Evolutionary conservation across 2,888 invertebrate species (phyloP).

Genomic region (Apoderus coryli): DNA sequence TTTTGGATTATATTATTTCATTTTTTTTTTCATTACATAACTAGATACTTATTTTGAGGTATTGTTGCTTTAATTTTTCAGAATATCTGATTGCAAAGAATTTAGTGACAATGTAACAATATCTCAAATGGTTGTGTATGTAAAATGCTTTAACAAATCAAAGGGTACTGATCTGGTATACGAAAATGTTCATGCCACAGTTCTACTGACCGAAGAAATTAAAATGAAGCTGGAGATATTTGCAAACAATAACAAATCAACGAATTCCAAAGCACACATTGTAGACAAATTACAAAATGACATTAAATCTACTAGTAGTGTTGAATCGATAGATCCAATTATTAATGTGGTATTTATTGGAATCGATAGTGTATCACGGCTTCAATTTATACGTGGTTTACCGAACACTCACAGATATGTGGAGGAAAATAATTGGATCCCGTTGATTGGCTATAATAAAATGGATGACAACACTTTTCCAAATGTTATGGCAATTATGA

Average conservation of each 20-base stretch:
- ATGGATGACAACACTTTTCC: constrained; percentile 82
- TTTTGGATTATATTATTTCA: no score
- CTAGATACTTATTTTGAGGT: no score
- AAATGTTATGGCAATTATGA: constrained; percentile 69
- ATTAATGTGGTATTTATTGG: constrained; percentile 68
- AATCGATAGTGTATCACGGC: constrained; percentile 70
- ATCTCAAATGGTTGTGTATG: constrained; percentile 35
- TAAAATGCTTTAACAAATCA: constrained; percentile 39
- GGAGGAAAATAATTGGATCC: constrained; percentile 33
- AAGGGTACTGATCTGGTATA: constrained; percentile 26
- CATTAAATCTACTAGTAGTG: no score
- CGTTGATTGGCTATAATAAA: constrained; percentile 36
- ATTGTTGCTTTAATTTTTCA: constrained; percentile 24
- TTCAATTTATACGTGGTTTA: constrained; percentile 65
- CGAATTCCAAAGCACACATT: no score
- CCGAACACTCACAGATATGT: constrained; percentile 52
- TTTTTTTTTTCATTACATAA: no score
- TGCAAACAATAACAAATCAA: constrained; percentile 22
- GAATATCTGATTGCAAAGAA: constrained; percentile 34
- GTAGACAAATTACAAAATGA: no score
- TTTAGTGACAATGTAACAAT: constrained; percentile 32
- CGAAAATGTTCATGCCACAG: constrained; percentile 40
- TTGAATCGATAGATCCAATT: no score
- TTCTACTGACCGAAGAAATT: constrained; percentile 21
- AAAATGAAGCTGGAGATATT: constrained; percentile 17